Evolutionary conservation across 2,113 vertebrate genomes (phyloP).

Genomic region (Siphamia tubifer): DNA sequence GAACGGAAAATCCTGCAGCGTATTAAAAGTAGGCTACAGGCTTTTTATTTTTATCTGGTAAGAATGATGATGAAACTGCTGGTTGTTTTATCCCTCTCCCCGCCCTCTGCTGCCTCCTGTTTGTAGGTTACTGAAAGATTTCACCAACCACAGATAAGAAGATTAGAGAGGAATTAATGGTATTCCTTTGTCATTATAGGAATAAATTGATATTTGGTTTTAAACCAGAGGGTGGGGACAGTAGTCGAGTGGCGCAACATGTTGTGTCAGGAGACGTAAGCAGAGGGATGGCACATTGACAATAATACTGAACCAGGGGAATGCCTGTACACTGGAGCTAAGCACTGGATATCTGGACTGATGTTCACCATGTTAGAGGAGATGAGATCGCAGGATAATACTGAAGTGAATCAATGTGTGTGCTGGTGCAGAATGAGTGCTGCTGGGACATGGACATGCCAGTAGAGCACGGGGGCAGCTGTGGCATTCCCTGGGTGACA

Average conservation of each 20-base stretch:
- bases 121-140: slow-evolving; percentile 85
- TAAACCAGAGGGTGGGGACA: slow-evolving; percentile 69
- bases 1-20: slow-evolving; percentile 30
- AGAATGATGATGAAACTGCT: slow-evolving; percentile 67
- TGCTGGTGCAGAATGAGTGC: slow-evolving; percentile 43
- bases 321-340: slow-evolving; percentile 35
- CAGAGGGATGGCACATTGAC: slow-evolving; percentile 56
- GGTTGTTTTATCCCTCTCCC: slow-evolving; percentile 60
- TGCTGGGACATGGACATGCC: slow-evolving; percentile 50
- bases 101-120: slow-evolving; percentile 62
- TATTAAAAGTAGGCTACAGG: slow-evolving; percentile 61
- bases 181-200: slow-evolving; percentile 83
- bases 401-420: background rate
- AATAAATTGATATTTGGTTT: slow-evolving; percentile 84
- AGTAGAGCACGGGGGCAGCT: slow-evolving; percentile 41
- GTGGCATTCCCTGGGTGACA: slow-evolving; percentile 45
- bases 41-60: slow-evolving; percentile 61
- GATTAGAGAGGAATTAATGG: slow-evolving; percentile 85
- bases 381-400: slow-evolving; percentile 43
- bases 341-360: slow-evolving; percentile 43
- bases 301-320: slow-evolving; percentile 30
- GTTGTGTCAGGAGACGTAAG: slow-evolving; percentile 56
- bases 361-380: slow-evolving; percentile 41
- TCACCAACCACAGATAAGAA: slow-evolving; percentile 79
- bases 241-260: slow-evolving; percentile 46